Conservation (phyloP, 2,888 invertebrate species). For the Mesodorylaimus sp. region DNA sequence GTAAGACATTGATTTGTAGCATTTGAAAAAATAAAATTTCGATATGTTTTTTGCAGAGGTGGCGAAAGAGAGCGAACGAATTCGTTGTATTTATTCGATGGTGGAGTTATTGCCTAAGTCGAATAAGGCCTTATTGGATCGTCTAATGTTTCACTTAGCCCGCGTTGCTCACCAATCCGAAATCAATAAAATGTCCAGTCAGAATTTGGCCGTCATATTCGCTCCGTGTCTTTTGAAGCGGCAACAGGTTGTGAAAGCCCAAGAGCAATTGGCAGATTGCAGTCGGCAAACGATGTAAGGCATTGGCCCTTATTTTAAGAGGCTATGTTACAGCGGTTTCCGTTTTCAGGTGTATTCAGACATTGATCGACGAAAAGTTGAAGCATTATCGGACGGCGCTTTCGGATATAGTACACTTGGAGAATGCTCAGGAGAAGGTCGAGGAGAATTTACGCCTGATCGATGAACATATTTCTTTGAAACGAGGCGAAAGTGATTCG, state of each 20-base stretch:
- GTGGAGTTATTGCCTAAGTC: slow-evolving; percentile 68
- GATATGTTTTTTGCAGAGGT: slow-evolving; percentile 41
- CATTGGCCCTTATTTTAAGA: background rate
- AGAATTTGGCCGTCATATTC: slow-evolving; percentile 76
- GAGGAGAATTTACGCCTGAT: slow-evolving; percentile 24
- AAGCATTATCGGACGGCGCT: slow-evolving; percentile 61
- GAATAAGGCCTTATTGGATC: slow-evolving; percentile 63
- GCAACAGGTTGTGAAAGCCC: slow-evolving; percentile 65
- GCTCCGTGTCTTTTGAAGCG: slow-evolving; percentile 80
- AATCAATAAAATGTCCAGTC: slow-evolving; percentile 74
- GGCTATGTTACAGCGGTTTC: background rate
- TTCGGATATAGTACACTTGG: slow-evolving; percentile 71
- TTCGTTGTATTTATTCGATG: slow-evolving; percentile 64
- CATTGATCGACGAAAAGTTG: slow-evolving; percentile 68
- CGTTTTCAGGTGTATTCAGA: slow-evolving; percentile 52
- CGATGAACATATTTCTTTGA: slow-evolving; percentile 21
- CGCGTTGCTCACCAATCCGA: slow-evolving; percentile 60
- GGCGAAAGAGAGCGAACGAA: slow-evolving; percentile 57
- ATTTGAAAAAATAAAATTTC: slow-evolving; percentile 10
- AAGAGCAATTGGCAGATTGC: slow-evolving; percentile 63
- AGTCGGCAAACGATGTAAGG: slow-evolving; percentile 55
- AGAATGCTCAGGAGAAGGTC: slow-evolving; percentile 42
- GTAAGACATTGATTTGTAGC: slow-evolving; percentile 17
- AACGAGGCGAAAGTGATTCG: background rate
- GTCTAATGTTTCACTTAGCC: slow-evolving; percentile 75